Base-by-base conservation (phyloP, 2,113 vertebrate genomes). In the Myocastor coypus region DNA sequence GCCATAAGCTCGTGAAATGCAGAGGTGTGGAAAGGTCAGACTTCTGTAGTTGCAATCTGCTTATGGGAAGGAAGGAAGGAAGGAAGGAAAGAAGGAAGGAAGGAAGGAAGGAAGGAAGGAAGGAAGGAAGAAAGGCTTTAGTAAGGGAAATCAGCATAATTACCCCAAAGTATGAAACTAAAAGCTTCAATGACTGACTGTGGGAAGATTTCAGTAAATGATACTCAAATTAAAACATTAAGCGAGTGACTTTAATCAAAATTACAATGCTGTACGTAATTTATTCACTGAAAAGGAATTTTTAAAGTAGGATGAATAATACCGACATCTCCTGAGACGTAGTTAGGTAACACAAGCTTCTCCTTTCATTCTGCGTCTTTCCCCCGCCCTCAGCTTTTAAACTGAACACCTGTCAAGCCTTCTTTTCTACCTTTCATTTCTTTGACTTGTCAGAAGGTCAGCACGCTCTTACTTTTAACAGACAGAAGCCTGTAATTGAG, bases 401-500 rank as follows among this genome's bases (percentile, higher is more conserved):
- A 97, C 91, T 97, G 97, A 98, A 96, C 0, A 10, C 92, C 97
- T 98, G 97, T 98, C 98, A 97, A 97, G 95, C 97, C 97, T 94
- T 94, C 83, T 40, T 42, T 17, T 77, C 98, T 98, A 98, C 97
- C 83, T 98, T 98, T 98, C 97, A 97, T 98, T 98, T 97, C 69
- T 97, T 98, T 98, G 98, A 97, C 98, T 98, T 98, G 96, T 98
- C 89, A 46, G 92, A 94, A 98, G 98, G 98, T 98, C 98, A 98
- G 96, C 98, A 98, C 95, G 90, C 97, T 98, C 84, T 78, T 95
- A 96, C 98, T 98, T 98, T 98, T 98, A 98, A 96, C 97, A 98
- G 98, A 98, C 83, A 95, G 98, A 98, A 97, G 96, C 71, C 97
- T 98, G 98, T 98, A 99, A 99, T 98, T 98, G 98, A 98, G 98